A percentile compares a stretch with the other conserved stretches of the same genome.
phyloP scores from a whole-genome alignment of 1,140 invertebrate genomes.

The Frieseomelitta varia region DNA sequence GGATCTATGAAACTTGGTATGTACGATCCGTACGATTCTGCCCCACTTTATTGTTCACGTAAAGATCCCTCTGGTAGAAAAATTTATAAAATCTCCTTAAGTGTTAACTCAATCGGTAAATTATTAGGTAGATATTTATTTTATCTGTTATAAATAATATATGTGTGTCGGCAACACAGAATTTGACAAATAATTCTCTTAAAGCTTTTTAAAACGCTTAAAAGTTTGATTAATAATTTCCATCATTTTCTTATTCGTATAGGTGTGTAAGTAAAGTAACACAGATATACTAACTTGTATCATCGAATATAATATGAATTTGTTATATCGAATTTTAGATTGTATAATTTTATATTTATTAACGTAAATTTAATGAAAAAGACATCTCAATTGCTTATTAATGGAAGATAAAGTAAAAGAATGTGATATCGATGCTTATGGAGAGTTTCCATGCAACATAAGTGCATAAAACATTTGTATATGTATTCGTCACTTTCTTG shows the following conservation, averaged over 20 bases:
- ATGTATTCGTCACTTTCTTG: neutral
- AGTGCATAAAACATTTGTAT: neutral
- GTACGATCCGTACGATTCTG: constrained; percentile 2
- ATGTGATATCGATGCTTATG: neutral
- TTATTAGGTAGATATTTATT: neutral
- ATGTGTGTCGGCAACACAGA: neutral
- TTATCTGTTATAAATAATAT: too few species aligned
- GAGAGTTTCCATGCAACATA: neutral
- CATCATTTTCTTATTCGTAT: neutral
- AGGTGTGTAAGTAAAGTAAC: neutral
- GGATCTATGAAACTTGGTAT: constrained; percentile 39
- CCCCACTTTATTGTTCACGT: constrained; percentile 17
- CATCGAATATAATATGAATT: neutral
- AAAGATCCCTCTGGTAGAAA: neutral
- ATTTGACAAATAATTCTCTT: neutral
- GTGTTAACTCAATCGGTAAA: neutral
- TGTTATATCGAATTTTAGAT: neutral
- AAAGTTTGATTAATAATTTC: neutral
- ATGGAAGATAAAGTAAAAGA: neutral
- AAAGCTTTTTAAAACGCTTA: neutral
- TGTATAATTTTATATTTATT: neutral
- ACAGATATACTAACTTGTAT: neutral
- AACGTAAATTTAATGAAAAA: neutral
- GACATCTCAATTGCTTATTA: neutral
- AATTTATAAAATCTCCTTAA: neutral